Evolutionary conservation across 1,140 invertebrate species (phyloP), one percentile per base, ranked within the genome.

Genomic region (Saccostrea cuccullata): DNA sequence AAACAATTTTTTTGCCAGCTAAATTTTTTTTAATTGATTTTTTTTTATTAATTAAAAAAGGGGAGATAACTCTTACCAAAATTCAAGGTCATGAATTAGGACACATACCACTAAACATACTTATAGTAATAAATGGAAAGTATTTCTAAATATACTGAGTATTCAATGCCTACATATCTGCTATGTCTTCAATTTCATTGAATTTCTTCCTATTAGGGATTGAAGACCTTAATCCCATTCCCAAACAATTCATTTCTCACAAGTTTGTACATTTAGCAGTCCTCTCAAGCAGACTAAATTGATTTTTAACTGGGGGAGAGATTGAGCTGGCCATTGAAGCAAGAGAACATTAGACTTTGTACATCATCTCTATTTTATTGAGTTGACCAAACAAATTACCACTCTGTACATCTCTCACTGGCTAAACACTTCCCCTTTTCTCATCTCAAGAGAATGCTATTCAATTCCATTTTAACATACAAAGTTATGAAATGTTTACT

Each of bases 201-300:
- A n/a, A n/a, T n/a, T n/a, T n/a, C n/a, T n/a, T n/a, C n/a, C n/a
- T n/a, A n/a, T n/a, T n/a, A n/a, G n/a, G n/a, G n/a, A n/a, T n/a
- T n/a, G n/a, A n/a, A n/a, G n/a, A n/a, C n/a, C 23, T 73, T 73
- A 73, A 73, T 30, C 12, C 23, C 67, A 26, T 73, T 26, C 67
- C 67, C 8, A 23, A 73, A 73, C 67, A 73, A 26, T 73, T 73
- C 67, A 73, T 73, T 73, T 73, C 13, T 11, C 23, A 73, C 67
- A 73, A 23, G 67, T 23, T 73, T 73, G 67, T 73, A 73, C 67
- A 73, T 73, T 73, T 73, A 73, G 26, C 67, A 73, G 67, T 73
- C 67, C 11, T 73, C 67, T 30, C 23, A 13, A 9, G 67, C 26
- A 30, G 5, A 73, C 36, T 73, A 26, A 73, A 73, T 73, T 9